Evolutionary conservation across 2,797 vertebrate genomes (phyloP), one percentile per base, ranked within the genome.

Genomic region (Stomatorhinus walkeri): DNA sequence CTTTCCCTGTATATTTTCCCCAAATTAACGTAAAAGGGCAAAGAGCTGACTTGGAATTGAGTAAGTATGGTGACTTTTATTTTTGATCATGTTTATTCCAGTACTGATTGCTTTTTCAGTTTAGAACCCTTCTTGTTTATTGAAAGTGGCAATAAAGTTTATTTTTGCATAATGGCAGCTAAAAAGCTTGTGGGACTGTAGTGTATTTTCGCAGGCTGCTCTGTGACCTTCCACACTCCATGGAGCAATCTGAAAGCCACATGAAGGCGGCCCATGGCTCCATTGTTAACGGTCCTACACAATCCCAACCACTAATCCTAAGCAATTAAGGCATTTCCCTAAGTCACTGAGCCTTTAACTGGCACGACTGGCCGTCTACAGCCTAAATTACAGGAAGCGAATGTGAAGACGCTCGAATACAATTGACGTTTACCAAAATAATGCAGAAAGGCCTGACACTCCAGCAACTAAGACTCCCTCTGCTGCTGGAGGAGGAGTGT

Each of bases 101-200:
- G 91, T 93, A 92, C 90, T 91, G 76, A 90, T 91, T 81, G 90
- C 52, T 90, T 91, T 46, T 90, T 92, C 93, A 90, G 88, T 92
- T 91, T 91, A 93, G 91, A 93, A 92, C 91, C 91, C 94, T 93
- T 96, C 96, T 92, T 93, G 95, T 95, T 96, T 94, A 93, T 92
- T 94, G 93, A 95, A 97, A 95, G 95, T 97, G 96, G 96, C 96
- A 99, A 98, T 99, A 98, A 98, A 99, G 93, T 96, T 96, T 98
- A 98, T 98, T 99, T 98, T 99, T 98, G 93, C 97, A 98, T 94
- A 95, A 93, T 94, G 93, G 40, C 12, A 91, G 89, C 85, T 91
- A 87, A 90, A 1, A 56, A 85, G 49, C 79, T 92, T 52, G 32
- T 72, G 16, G 28, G 88, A 61, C 79, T 88, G 9, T 12, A 52